Evolutionary conservation across 1,140 invertebrate genomes (phyloP).

Genomic region (Drosophila rufa): DNA sequence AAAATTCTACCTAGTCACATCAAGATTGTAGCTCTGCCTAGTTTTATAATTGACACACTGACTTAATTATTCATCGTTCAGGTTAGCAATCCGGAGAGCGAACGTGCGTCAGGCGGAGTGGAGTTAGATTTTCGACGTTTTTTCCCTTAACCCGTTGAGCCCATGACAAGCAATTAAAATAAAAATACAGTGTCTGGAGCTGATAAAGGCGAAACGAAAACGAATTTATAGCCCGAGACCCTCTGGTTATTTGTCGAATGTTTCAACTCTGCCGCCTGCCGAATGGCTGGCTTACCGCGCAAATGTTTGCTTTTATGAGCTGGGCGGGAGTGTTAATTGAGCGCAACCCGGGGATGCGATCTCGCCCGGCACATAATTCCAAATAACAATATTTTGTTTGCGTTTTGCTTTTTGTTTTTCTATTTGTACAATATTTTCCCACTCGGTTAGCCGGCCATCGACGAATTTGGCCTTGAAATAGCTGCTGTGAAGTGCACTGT

Average conservation of each 20-base stretch:
- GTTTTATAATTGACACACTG: slow-evolving; percentile 49
- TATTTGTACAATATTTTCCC: slow-evolving; percentile 35
- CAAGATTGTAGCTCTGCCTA: neutral
- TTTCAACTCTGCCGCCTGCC: slow-evolving; percentile 44
- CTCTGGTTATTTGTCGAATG: slow-evolving; percentile 7
- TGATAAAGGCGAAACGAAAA: slow-evolving; percentile 41
- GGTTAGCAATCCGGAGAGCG: neutral
- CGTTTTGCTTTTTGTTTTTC: slow-evolving; percentile 7
- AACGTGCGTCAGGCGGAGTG: slow-evolving; percentile 47
- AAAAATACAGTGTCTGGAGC: slow-evolving; percentile 44
- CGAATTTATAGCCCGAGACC: slow-evolving; percentile 34
- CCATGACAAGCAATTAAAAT: slow-evolving; percentile 65
- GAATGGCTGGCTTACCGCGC: slow-evolving; percentile 11
- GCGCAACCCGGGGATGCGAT: slow-evolving; percentile 19
- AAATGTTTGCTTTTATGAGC: slow-evolving; percentile 35
- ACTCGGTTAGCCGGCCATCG: slow-evolving; percentile 37
- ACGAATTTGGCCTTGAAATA: slow-evolving; percentile 47
- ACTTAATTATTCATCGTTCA: slow-evolving; percentile 61
- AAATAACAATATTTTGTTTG: slow-evolving; percentile 35
- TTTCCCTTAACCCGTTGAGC: slow-evolving; percentile 24
- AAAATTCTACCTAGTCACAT: slow-evolving; percentile 4
- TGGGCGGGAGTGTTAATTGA: slow-evolving; percentile 42
- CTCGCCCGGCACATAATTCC: slow-evolving; percentile 14
- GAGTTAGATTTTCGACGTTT: slow-evolving; percentile 15
- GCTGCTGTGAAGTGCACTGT: slow-evolving; percentile 40